phyloP scores from a whole-genome alignment of 2,888 invertebrate species.

The Lochmaea capreae region DNA sequence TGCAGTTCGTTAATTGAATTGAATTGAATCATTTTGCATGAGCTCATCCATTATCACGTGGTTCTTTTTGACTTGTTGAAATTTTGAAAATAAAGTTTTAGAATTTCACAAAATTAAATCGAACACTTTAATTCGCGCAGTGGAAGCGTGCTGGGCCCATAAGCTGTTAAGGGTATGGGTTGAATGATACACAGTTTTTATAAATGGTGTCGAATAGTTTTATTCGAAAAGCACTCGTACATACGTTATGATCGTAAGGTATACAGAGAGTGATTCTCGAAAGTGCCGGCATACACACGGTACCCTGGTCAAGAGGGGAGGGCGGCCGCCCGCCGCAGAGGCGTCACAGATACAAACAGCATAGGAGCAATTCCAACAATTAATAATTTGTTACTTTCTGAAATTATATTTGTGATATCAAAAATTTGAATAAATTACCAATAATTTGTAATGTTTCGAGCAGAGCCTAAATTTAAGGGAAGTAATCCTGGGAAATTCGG shows the following conservation, averaged over 20 bases:
- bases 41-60: too few species aligned
- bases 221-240: background rate
- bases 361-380: background rate
- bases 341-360: background rate
- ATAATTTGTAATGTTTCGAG: too few species aligned
- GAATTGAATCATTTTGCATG: too few species aligned
- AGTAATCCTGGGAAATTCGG: too few species aligned
- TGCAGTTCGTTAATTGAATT: too few species aligned
- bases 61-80: too few species aligned
- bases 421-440: too few species aligned
- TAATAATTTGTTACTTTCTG: too few species aligned
- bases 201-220: background rate
- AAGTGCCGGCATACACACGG: background rate
- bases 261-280: background rate
- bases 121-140: slow-evolving; percentile 68
- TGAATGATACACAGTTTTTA: background rate
- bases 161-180: slow-evolving; percentile 66
- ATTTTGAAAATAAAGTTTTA: too few species aligned
- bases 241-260: background rate
- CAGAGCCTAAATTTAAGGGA: too few species aligned
- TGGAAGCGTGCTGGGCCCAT: slow-evolving; percentile 88
- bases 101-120: too few species aligned
- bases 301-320: background rate
- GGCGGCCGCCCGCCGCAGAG: background rate
- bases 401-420: too few species aligned